phyloP scores from a whole-genome alignment of 92 coral and sea anemone genomes.

The Heliopora coerulea region DNA sequence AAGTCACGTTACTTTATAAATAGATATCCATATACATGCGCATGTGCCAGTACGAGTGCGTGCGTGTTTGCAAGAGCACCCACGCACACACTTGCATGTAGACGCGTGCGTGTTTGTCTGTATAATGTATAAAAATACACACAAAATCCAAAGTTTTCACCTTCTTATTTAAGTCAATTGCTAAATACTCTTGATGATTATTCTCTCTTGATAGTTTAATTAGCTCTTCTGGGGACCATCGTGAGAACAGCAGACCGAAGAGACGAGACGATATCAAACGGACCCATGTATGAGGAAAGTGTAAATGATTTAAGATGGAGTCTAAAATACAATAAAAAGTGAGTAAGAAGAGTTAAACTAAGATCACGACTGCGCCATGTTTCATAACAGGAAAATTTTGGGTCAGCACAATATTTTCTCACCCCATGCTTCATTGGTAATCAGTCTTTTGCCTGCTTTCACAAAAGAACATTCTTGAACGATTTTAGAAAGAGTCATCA shows the following conservation, averaged over 20 bases:
- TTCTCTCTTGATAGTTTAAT: slow-evolving; percentile 4
- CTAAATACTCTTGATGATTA: slow-evolving; percentile 46
- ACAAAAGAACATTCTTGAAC: slow-evolving; percentile 58
- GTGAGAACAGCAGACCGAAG: slow-evolving; percentile 79
- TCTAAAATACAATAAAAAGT: slow-evolving; percentile 39
- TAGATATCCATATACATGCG: too few relatives aligned
- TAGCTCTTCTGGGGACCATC: slow-evolving; percentile 71
- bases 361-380: too few relatives aligned
- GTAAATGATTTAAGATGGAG: slow-evolving; percentile 70
- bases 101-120: too few relatives aligned
- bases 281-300: slow-evolving; percentile 90
- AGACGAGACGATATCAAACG: slow-evolving; percentile 77
- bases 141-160: slow-evolving; percentile 48
- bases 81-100: too few relatives aligned
- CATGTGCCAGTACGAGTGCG: too few relatives aligned
- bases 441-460: slow-evolving; percentile 54
- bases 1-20: too few relatives aligned
- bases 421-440: slow-evolving; percentile 82
- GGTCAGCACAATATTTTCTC: slow-evolving; percentile 3
- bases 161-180: slow-evolving; percentile 55
- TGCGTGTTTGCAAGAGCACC: too few relatives aligned
- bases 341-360: too few relatives aligned
- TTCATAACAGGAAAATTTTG: too few relatives aligned
- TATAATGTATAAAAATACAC: too few relatives aligned
- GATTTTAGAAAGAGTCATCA: slow-evolving; percentile 79